Evolutionary conservation across 2,888 invertebrate genomes (phyloP).

Genomic region (Drosophila falleni): DNA sequence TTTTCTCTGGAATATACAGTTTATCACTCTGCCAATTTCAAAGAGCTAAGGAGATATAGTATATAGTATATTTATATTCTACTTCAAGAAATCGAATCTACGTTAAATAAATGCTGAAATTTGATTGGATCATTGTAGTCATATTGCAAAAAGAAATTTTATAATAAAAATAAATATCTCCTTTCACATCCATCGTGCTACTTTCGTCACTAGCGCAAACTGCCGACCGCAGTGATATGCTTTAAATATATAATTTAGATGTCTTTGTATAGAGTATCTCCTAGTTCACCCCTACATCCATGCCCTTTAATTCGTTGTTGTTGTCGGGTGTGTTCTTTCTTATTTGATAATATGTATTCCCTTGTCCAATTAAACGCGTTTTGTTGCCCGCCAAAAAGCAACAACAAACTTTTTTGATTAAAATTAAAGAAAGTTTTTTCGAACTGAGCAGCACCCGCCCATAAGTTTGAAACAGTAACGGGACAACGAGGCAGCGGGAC

Average conservation of each 20-base stretch:
- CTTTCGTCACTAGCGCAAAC: no score
- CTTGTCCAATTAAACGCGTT: slow-evolving; percentile 77
- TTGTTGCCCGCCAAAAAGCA: slow-evolving; percentile 63
- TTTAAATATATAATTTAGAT: neutral
- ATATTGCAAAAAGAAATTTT: no score
- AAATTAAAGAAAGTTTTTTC: slow-evolving; percentile 70
- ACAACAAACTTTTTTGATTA: slow-evolving; percentile 74
- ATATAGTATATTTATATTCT: no score
- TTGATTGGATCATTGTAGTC: no score
- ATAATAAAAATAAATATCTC: no score
- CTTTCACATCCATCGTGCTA: no score
- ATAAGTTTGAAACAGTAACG: slow-evolving; percentile 60
- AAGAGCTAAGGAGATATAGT: neutral
- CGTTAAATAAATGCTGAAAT: no score
- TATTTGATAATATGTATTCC: slow-evolving; percentile 63
- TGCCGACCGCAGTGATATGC: no score
- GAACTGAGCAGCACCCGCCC: slow-evolving; percentile 36
- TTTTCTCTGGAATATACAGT: no score
- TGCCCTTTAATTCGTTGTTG: neutral
- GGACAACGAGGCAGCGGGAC: slow-evolving; percentile 48
- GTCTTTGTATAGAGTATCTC: neutral
- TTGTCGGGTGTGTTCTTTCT: slow-evolving; percentile 11
- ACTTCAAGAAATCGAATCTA: no score
- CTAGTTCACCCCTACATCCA: neutral
- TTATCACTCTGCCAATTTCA: neutral